Evolutionary conservation across 2,888 invertebrate genomes (phyloP).

Genomic region (Cephus sareptanus): DNA sequence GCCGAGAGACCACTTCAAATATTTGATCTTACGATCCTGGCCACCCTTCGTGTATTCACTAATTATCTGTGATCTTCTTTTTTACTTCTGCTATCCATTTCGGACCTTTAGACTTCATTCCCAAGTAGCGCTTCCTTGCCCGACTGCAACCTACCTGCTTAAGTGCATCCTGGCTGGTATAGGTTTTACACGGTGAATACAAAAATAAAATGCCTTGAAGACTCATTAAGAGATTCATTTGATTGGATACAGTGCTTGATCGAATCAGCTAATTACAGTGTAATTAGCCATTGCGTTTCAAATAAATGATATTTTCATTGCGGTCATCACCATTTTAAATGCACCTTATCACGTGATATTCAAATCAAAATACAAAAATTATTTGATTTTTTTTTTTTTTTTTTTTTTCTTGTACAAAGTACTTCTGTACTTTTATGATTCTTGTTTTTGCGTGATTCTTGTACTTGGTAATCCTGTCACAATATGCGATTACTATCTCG

Average conservation of each 20-base stretch:
- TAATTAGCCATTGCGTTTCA: neutral
- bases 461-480: neutral
- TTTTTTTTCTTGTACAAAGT: neutral
- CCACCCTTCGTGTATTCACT: neutral
- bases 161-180: neutral
- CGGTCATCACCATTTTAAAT: neutral
- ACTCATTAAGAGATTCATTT: neutral
- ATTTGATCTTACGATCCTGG: neutral
- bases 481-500: neutral
- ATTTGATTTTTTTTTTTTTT: no score
- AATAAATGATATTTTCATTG: neutral
- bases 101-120: neutral
- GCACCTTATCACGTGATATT: neutral
- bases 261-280: neutral
- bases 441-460: neutral
- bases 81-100: neutral
- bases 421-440: neutral
- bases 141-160: neutral
- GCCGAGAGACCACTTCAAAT: neutral
- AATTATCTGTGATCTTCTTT: neutral
- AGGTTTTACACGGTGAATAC: neutral
- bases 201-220: neutral
- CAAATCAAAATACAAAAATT: neutral
- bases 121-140: neutral
- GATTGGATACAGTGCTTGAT: neutral